Percentiles rank a stretch among this genome's conserved stretches.
Conservation (phyloP, 2,888 invertebrate species). For the Lamellibrachia satsuma region DNA sequence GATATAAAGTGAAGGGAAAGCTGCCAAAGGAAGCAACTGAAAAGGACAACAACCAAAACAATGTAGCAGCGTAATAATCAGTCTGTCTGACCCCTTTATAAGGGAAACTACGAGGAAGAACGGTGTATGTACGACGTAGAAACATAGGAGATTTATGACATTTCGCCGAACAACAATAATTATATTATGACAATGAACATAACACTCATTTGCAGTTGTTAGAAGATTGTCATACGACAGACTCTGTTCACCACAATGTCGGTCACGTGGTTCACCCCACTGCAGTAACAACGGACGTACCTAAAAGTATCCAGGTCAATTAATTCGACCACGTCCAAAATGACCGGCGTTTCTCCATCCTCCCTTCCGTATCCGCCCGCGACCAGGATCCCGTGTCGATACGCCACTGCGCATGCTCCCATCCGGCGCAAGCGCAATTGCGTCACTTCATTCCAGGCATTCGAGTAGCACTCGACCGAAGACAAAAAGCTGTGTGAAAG, state of each 20-base stretch:
- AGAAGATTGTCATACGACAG: too few species aligned
- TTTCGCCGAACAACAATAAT: too few species aligned
- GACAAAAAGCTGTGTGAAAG: neutral
- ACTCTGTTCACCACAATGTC: neutral
- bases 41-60: too few species aligned
- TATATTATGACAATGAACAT: too few species aligned
- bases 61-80: too few species aligned
- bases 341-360: neutral
- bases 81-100: too few species aligned
- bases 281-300: neutral
- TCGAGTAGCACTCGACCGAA: conserved; percentile 4
- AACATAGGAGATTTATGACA: too few species aligned
- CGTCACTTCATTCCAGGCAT: neutral
- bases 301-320: neutral
- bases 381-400: neutral
- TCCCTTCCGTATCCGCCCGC: neutral
- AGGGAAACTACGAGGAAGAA: too few species aligned
- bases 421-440: neutral
- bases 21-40: too few species aligned
- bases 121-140: too few species aligned
- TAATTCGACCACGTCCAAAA: neutral
- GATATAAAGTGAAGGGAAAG: too few species aligned
- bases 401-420: neutral
- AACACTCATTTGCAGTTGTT: too few species aligned
- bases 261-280: neutral